Evolutionary conservation across 2,888 invertebrate genomes (phyloP), one percentile per base, ranked within the genome.

Genomic region (Harpalus rubripes): DNA sequence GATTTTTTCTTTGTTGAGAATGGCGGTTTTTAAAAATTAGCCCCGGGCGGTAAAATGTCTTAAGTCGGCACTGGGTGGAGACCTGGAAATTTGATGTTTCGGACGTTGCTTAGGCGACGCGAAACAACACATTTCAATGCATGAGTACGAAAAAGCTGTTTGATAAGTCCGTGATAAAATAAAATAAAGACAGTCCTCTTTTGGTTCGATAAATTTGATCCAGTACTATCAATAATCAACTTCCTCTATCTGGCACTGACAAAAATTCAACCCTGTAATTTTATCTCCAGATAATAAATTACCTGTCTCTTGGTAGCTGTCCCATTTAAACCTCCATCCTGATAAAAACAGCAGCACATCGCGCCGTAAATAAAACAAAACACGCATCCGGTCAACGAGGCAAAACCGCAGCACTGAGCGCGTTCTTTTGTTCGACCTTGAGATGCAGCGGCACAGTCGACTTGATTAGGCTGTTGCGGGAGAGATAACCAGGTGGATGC

Each of bases 301-400:
- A 68, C 39, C 32, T 7, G 10, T 18, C 8, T 32, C 26, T 12
- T 16, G 15, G 10, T 68, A 39, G n/a, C 68, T 68, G 72, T 74
- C 72, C 72, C 12, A 74, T 74, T 74, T 74, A 74, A 74, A 15
- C 72, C 72, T 32, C 12, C 44, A 4, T 1, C 44, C 44, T 52
- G 72, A 74, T 74, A 74, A 74, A 74, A 74, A 74, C 72, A 74
- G 18, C 72, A 41, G 16, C 41, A 7, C 72, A 74, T 74, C 72
- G 72, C 72, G 18, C 18, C 72, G 72, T 74, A 74, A 74, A 74
- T 10, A 74, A 74, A 74, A 74, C 72, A 74, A 74, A 74, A 74
- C 72, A 74, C 72, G 72, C 72, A 74, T 74, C 72, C 72, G 72
- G 72, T 74, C 44, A 74, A 74, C 72, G 72, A 74, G 72, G 72